Evolutionary conservation across 2,888 invertebrate species (phyloP).

Genomic region (Baccha elongata): DNA sequence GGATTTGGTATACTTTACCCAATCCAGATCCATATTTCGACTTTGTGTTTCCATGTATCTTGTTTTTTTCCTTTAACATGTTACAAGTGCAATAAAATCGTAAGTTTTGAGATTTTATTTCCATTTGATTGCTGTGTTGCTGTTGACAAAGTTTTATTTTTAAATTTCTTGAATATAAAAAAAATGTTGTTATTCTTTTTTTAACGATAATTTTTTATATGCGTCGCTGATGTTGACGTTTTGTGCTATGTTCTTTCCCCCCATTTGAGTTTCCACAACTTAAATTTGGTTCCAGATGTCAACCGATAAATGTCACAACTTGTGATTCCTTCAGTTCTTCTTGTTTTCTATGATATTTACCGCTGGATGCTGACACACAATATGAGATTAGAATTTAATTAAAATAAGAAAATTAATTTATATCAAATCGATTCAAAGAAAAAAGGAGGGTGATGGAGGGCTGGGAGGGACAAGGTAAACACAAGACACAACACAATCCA

Average conservation of each 20-base stretch:
- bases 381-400: slow-evolving; percentile 60
- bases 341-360: slow-evolving; percentile 5
- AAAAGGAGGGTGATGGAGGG: too few species aligned
- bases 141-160: slow-evolving; percentile 44
- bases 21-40: slow-evolving; percentile 10
- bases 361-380: slow-evolving; percentile 6
- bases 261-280: background rate
- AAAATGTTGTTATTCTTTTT: slow-evolving; percentile 1
- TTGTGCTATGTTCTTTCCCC: slow-evolving; percentile 2
- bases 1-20: background rate
- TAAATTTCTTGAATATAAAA: slow-evolving; percentile 22
- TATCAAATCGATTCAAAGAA: slow-evolving; percentile 35
- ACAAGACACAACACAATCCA: slow-evolving; percentile 12
- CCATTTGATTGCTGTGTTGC: slow-evolving; percentile 49
- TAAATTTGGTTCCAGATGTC: slow-evolving; percentile 52
- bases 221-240: background rate
- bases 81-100: slow-evolving; percentile 64
- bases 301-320: slow-evolving; percentile 46
- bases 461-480: slow-evolving; percentile 2
- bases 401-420: slow-evolving; percentile 59
- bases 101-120: slow-evolving; percentile 52
- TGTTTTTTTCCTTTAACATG: slow-evolving; percentile 25
- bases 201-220: slow-evolving; percentile 51
- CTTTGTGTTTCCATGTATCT: background rate
- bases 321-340: slow-evolving; percentile 26